These are phyloP conservation scores for Pangasius djambal DNA, from an alignment of 2,797 vertebrate genomes.

Conservation along the genomic window DNA sequence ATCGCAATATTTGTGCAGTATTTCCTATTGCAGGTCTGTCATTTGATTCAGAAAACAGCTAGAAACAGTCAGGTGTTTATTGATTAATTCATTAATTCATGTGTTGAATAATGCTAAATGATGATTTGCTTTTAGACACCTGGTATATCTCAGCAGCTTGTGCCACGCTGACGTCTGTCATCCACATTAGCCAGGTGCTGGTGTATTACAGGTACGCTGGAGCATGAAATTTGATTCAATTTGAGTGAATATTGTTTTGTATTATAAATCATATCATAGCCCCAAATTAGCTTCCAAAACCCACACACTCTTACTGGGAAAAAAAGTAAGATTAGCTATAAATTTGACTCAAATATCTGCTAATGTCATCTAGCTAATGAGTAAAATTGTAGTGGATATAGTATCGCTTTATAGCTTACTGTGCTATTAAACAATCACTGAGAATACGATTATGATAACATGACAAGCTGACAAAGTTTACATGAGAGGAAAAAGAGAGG, in stretches of 20 bases:
- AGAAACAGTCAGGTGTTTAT: not conserved
- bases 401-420: no score
- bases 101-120: not conserved
- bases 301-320: not conserved
- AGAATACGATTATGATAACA: no score
- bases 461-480: no score
- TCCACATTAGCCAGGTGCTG: conserved; percentile 82
- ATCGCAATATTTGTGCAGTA: not conserved
- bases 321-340: not conserved
- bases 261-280: not conserved
- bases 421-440: no score
- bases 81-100: not conserved
- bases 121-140: conserved; percentile 65
- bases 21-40: not conserved
- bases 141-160: conserved; percentile 82
- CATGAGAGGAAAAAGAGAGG: no score
- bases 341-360: no score
- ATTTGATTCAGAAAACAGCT: not conserved
- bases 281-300: not conserved
- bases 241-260: not conserved
- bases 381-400: not conserved
- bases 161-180: conserved; percentile 77
- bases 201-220: conserved; percentile 83
- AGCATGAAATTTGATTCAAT: not conserved
- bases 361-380: not conserved